Conservation (phyloP, 2,113 vertebrate genomes). For the Galeopterus variegatus region DNA sequence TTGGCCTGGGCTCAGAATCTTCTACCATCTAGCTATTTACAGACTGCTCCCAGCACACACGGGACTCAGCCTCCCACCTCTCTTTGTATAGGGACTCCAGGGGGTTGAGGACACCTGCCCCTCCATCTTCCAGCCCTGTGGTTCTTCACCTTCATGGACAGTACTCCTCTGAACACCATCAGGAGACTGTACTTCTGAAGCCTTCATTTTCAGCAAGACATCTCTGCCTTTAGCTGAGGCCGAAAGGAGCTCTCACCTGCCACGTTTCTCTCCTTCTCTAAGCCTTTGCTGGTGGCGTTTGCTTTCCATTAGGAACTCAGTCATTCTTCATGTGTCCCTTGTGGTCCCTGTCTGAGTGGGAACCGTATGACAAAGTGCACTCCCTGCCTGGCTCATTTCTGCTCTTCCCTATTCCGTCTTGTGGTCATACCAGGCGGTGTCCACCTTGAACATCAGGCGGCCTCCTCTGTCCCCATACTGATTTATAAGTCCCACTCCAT, state of each 20-base stretch:
- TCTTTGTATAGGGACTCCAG: too few relatives aligned
- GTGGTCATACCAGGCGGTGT: not conserved
- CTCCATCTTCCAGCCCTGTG: not conserved
- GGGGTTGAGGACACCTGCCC: not conserved
- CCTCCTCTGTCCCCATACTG: not conserved
- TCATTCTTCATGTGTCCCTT: not conserved
- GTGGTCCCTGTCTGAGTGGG: not conserved
- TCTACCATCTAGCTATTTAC: rapidly evolving
- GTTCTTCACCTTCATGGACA: rapidly evolving
- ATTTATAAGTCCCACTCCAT: not conserved
- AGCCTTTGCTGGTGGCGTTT: not conserved
- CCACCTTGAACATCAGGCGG: not conserved
- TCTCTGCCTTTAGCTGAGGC: not conserved
- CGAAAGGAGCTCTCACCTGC: not conserved
- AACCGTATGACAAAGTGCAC: not conserved
- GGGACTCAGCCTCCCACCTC: too few relatives aligned
- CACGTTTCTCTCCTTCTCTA: rapidly evolving
- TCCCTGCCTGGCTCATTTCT: not conserved
- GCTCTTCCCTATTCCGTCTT: not conserved
- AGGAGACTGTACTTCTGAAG: too few relatives aligned
- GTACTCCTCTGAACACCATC: rapidly evolving
- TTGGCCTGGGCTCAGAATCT: not conserved
- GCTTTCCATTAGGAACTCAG: too few relatives aligned
- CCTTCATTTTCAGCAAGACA: not conserved
- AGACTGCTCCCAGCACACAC: rapidly evolving